phyloP scores from a whole-genome alignment of 2,888 invertebrate species.

The Anthophora plumipes region DNA sequence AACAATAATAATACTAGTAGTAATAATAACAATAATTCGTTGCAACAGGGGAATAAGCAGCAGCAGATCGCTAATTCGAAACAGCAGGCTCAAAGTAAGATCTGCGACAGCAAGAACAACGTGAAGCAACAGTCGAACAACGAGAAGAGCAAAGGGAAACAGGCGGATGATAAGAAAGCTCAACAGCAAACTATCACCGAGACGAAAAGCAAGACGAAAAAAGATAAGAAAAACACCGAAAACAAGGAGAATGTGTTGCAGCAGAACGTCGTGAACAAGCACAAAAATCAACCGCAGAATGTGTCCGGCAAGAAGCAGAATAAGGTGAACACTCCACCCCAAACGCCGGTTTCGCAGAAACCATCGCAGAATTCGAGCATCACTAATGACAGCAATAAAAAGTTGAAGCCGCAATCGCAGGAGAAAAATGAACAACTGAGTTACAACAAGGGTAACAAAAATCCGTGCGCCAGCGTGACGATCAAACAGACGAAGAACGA shows the following conservation, averaged over 20 bases:
- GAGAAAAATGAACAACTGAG: conserved; percentile 55
- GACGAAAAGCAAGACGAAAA: conserved; percentile 78
- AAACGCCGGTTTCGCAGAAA: conserved; percentile 59
- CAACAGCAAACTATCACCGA: conserved; percentile 72
- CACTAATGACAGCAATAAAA: conserved; percentile 52
- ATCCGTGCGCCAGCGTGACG: conserved; percentile 1
- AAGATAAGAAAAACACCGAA: conserved; percentile 80
- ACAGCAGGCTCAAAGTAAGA: conserved; percentile 66
- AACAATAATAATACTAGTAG: conserved; percentile 65
- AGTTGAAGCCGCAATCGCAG: conserved; percentile 60
- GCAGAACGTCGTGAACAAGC: conserved; percentile 70
- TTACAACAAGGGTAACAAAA: conserved; percentile 32
- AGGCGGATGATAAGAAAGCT: conserved; percentile 67
- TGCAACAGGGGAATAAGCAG: conserved; percentile 69
- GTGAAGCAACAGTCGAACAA: conserved; percentile 73
- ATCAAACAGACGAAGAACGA: conserved; percentile 70
- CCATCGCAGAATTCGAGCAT: conserved; percentile 44
- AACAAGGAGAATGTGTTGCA: conserved; percentile 79
- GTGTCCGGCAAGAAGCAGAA: conserved; percentile 67
- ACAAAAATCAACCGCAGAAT: conserved; percentile 67
- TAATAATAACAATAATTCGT: conserved; percentile 59
- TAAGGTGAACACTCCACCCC: conserved; percentile 59
- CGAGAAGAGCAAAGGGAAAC: conserved; percentile 77
- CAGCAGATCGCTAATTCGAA: conserved; percentile 70
- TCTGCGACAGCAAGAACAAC: conserved; percentile 68